Base-by-base conservation (phyloP, 2,888 invertebrate genomes). In the Erebia palarica region DNA sequence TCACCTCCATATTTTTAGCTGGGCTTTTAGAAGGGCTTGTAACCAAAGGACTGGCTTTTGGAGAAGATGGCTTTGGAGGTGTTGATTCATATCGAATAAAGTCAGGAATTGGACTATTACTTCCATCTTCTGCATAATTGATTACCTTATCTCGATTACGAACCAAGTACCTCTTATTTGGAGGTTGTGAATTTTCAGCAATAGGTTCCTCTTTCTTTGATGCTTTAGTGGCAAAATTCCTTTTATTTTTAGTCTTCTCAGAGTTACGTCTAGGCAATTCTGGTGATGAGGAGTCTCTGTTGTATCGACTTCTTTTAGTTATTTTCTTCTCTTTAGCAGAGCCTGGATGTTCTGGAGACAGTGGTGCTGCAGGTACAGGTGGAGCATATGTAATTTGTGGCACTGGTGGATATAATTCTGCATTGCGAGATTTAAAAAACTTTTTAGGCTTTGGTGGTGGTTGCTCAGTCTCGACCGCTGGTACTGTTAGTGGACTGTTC, bases 351-450 rank as follows among this genome's bases (percentile, higher is more conserved):
- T 93, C 92, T 63, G 93, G 92, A 55, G 93, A 92, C 21, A 92
- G 81, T 55, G 93, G 90, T 69, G 90, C 90, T 72, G 89, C 89
- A 73, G 90, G 84, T 76, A 88, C 90, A 61, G 93, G 91, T 68
- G 94, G 93, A 71, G 93, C 94, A 85, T 93, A 93, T 55, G 91
- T 92, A 61, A 93, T 93, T 78, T 93, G 93, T 75, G 94, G 93
- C 73, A 93, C 91, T 75, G 91, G 88, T 72, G 95, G 94, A 73
- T 94, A 94, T 3, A 94, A 91, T 77, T 95, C 95, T 21, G 95
- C 94, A 88, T 96, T 97, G 67, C 97, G 95, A 83, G 97, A 97
- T 85, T 98, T 98, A 85, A 98, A 98, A 88, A 98, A 98, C 85
- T 98, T 98, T 84, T 97, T 97, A 60, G 97, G 97, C 86, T 97